Evolutionary conservation across 2,797 vertebrate genomes (phyloP).

Genomic region (Mus spretus): DNA sequence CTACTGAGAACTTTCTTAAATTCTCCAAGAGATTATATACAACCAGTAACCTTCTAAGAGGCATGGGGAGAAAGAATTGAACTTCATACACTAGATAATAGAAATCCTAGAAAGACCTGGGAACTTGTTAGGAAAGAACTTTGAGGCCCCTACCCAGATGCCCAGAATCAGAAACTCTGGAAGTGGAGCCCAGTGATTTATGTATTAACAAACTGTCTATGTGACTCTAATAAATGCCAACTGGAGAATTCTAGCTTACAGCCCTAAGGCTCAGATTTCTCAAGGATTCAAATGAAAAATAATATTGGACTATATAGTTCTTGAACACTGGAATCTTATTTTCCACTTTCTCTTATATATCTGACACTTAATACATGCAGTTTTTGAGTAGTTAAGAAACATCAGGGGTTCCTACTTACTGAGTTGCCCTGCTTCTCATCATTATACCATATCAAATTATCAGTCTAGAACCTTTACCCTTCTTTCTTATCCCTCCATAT

Average conservation of each 20-base stretch:
- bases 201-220: background rate
- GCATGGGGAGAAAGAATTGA: conserved; percentile 25
- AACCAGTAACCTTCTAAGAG: conserved; percentile 22
- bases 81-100: background rate
- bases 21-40: conserved; percentile 16
- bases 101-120: conserved; percentile 9
- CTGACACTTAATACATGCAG: conserved; percentile 6
- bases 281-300: conserved; percentile 19
- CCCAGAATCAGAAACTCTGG: conserved; percentile 26
- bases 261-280: conserved; percentile 23
- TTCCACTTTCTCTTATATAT: conserved; percentile 1
- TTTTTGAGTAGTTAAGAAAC: conserved; percentile 56
- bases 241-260: background rate
- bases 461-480: background rate
- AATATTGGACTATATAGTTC: conserved; percentile 10
- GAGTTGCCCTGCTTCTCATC: conserved; percentile 22
- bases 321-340: conserved; percentile 23
- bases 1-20: conserved; percentile 20
- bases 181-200: background rate
- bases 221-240: background rate
- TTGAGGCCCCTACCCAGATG: background rate
- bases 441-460: conserved; percentile 19
- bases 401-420: background rate
- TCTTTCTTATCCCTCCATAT: background rate
- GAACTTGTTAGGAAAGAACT: background rate